phyloP scores from a whole-genome alignment of 2,113 vertebrate species.

The Tetrao urogallus region DNA sequence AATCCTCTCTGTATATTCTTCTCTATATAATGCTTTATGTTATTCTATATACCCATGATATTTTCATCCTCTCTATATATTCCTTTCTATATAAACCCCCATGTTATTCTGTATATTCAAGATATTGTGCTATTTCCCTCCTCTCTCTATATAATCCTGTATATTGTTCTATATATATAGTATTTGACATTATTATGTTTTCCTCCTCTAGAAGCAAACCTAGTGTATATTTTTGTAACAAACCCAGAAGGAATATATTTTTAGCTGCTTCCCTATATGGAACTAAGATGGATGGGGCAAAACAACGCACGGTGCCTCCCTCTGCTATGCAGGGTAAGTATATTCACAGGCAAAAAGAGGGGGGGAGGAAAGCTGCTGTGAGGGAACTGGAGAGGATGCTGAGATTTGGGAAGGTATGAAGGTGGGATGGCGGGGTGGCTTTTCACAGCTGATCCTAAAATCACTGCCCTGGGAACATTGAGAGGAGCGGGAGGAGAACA shows the following conservation, averaged over 20 bases:
- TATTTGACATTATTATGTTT: background rate
- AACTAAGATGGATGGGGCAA: background rate
- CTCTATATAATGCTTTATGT: too few species aligned
- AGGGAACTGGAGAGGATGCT: background rate
- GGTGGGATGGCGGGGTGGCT: background rate
- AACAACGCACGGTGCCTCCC: background rate
- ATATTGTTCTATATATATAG: background rate
- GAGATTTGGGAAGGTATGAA: background rate
- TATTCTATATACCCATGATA: too few species aligned
- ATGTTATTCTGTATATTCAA: too few species aligned
- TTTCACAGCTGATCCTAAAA: background rate
- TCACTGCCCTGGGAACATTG: background rate
- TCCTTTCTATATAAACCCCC: too few species aligned
- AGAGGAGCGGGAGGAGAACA: slow-evolving; percentile 1
- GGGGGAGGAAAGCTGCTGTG: background rate
- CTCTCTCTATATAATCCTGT: too few species aligned
- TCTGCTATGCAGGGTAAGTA: slow-evolving; percentile 34
- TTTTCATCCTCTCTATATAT: too few species aligned
- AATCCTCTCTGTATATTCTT: too few species aligned
- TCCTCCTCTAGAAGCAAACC: background rate
- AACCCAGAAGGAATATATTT: background rate
- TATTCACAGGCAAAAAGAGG: background rate
- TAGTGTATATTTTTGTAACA: background rate
- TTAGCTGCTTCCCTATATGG: slow-evolving; percentile 30
- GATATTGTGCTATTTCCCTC: too few species aligned